Conservation (phyloP, 2,888 invertebrate species). For the Hypolimnas misippus region DNA sequence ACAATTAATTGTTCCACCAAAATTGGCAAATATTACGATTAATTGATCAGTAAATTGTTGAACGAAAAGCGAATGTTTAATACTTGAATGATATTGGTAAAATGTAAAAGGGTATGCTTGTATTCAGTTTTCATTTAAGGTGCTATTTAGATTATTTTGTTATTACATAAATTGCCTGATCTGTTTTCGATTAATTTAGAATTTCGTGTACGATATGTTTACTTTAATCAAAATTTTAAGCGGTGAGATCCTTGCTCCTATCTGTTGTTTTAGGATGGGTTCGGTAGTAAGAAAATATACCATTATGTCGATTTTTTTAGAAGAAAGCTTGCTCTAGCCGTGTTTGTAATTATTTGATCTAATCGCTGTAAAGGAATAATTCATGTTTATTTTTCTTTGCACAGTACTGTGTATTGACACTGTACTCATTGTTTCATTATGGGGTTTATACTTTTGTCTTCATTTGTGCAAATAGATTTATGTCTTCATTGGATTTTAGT, state of each 20-base stretch:
- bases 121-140: slow-evolving; percentile 41
- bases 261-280: slow-evolving; percentile 24
- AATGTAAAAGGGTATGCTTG: slow-evolving; percentile 23
- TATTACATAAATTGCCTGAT: slow-evolving; percentile 29
- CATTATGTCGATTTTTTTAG: neutral
- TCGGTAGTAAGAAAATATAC: slow-evolving; percentile 4
- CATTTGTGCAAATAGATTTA: neutral
- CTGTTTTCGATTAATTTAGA: slow-evolving; percentile 28
- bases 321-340: slow-evolving; percentile 21
- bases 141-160: slow-evolving; percentile 28
- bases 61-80: neutral
- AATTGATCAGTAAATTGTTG: slow-evolving; percentile 18
- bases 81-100: slow-evolving; percentile 14
- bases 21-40: slow-evolving; percentile 25
- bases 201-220: slow-evolving; percentile 25
- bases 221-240: slow-evolving; percentile 17
- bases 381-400: neutral
- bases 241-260: slow-evolving; percentile 11
- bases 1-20: slow-evolving; percentile 25
- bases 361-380: neutral
- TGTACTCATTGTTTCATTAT: neutral
- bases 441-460: neutral
- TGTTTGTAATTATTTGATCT: slow-evolving; percentile 13
- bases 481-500: slow-evolving; percentile 5
- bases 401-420: neutral